Base-by-base conservation (phyloP, 1,140 invertebrate genomes). In the Aphaenogaster ashmeadi region DNA sequence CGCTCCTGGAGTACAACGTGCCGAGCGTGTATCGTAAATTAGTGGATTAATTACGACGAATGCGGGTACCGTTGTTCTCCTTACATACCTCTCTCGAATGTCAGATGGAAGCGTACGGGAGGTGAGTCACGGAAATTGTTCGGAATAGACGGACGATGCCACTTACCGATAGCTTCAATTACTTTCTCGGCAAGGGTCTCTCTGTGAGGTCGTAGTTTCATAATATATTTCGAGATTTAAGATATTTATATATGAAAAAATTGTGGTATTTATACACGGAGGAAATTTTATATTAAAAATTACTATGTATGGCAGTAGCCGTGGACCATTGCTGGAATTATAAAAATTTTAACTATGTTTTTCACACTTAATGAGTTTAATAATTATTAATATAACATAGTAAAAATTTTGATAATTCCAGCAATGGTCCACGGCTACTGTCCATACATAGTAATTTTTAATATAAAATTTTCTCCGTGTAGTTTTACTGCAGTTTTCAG, bases 31-130 rank as follows among this genome's bases (percentile, higher is more conserved):
- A 60, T 84, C 80, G 80, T 84, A 84, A 84, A 84, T 84, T 84
- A 84, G 80, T 84, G 69, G 80, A 84, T 84, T 84, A 84, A 84
- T 84, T 84, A 84, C 80, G 69, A 84, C 69, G 80, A 84, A 84
- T 84, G 80, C 69, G 69, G 56, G 80, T 84, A 84, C 80, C 80
- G 80, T 90, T 89, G 75, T 79, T 89, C 64, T 75, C 44, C 87
- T 56, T 77, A 33, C 80, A 83, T 89, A 62, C 75, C 86, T 89
- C 84, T 89, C 84, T 87, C 75, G 85, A 87, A 89, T 62, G 80
- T 84, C 80, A 62, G 80, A 84, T 75, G 67, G 41, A 74, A 72
- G 67, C 52, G 38, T 60, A 60, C 7, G 56, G 54, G 56, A 75
- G 54, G 56, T 84, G 54, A 84, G 27, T 84, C 69, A 75, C 44